Base-by-base conservation (phyloP, 1,140 invertebrate genomes). In the Megathymus violae region DNA sequence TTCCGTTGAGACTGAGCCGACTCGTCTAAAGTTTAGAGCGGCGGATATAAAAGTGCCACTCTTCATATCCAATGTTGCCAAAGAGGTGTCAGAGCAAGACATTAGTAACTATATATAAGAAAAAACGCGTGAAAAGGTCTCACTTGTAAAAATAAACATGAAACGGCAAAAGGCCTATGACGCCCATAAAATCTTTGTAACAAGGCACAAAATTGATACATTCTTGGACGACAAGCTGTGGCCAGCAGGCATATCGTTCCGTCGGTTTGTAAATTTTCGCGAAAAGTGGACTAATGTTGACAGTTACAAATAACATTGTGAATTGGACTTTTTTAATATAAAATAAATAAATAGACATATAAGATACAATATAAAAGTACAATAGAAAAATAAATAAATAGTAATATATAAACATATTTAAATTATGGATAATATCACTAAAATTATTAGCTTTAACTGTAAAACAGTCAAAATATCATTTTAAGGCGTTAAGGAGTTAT, bases 141-240 rank as follows among this genome's bases (percentile, higher is more conserved):
- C 40, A 46, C 16, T 65, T 0, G 9, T 40, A 1, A 74, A 74
- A 65, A 65, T 69, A 4, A 62, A 56, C n/a, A 74, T 74, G 67
- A 67, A 62, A 41, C 16, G 31, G 16, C 34, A 67, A 19, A 67
- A 44, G 31, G 17, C 27, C 10, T 70, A 74, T 36, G 46, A 70
- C 25, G 50, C 67, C 0, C 70, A 54, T 27, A 74, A 74, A 31
- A 13, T 69, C 3, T 67, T 54, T 50, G 67, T 73, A 15, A 34
- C 56, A 9, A 69, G 60, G 15, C 10, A 52, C 17, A 64, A 69
- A 50, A 11, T 67, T 17, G 44, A 60, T 17, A 34, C 36, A 3
- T 74, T 64, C 50, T 16, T 74, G 0, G 41, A 69, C 61, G 64
- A 65, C 5, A 64, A 64, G 0, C 13, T 74, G 3, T 74, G 47